Evolutionary conservation across 2,888 invertebrate species (phyloP).

Genomic region (Melikaiella ostensackeni): DNA sequence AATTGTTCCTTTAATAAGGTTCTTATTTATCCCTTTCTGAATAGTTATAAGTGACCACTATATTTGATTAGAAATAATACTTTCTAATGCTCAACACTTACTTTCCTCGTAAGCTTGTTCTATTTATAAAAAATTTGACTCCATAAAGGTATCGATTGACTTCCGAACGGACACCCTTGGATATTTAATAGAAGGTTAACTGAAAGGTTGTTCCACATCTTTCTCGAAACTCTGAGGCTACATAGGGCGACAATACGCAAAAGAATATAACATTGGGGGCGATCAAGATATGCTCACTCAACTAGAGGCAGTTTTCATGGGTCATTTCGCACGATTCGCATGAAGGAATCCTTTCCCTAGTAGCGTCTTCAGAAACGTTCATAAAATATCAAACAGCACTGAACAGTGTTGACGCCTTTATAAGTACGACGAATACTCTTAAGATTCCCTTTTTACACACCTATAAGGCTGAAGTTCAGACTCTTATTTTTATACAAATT

Average conservation of each 20-base stretch:
- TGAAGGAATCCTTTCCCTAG: conserved; percentile 53
- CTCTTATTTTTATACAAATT: conserved; percentile 14
- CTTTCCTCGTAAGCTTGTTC: too few species aligned
- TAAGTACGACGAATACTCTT: conserved; percentile 18
- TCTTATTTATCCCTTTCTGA: too few species aligned
- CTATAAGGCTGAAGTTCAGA: conserved; percentile 47
- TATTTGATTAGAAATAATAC: too few species aligned
- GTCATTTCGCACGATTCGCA: conserved; percentile 60
- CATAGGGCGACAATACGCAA: conserved; percentile 45
- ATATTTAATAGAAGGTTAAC: neutral
- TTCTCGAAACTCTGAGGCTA: neutral
- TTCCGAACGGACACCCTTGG: neutral
- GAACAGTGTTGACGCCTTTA: conserved; percentile 34
- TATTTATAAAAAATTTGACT: too few species aligned
- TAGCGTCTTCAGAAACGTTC: conserved; percentile 50
- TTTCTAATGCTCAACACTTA: too few species aligned
- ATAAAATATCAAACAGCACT: conserved; percentile 53
- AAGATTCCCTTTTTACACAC: conserved; percentile 38
- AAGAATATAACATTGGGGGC: conserved; percentile 55
- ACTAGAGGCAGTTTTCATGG: conserved; percentile 57
- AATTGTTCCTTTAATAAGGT: too few species aligned
- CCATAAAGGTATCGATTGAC: neutral
- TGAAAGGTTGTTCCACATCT: neutral
- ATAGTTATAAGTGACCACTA: too few species aligned
- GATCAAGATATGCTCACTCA: conserved; percentile 54